Conservation (phyloP, 2,113 vertebrate genomes). For the Aegotheles bennettii region DNA sequence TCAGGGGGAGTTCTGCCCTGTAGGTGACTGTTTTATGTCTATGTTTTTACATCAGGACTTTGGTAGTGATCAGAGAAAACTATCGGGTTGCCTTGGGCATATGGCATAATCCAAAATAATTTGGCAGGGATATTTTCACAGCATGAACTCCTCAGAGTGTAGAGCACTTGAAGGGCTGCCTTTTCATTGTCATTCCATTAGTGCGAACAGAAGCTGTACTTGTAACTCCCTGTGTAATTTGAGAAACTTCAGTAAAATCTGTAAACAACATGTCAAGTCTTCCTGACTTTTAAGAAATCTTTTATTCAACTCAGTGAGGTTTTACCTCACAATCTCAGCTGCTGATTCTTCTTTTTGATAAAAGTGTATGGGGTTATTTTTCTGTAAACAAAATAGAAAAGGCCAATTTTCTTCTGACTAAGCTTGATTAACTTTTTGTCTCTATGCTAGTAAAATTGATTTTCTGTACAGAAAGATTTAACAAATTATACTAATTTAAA, state of each 20-base stretch:
- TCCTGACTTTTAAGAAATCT: not conserved
- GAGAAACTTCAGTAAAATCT: slow-evolving; percentile 7
- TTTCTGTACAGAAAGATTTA: slow-evolving; percentile 23
- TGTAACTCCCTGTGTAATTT: slow-evolving; percentile 10
- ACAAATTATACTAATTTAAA: slow-evolving; percentile 58
- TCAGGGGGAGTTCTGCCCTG: not conserved
- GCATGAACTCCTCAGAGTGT: not conserved
- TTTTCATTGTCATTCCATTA: slow-evolving; percentile 39
- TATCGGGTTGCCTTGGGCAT: not conserved
- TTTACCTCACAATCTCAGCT: not conserved
- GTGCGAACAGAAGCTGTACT: not conserved
- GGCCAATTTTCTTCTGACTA: slow-evolving; percentile 24
- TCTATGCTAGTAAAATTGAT: slow-evolving; percentile 22
- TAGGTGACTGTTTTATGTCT: not conserved
- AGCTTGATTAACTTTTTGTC: slow-evolving; percentile 51
- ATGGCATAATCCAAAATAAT: slow-evolving; percentile 14
- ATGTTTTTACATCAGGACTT: not conserved
- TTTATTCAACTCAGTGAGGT: not conserved
- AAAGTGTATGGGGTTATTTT: not conserved
- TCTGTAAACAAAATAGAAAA: slow-evolving; percentile 20
- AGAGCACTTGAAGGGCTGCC: not conserved
- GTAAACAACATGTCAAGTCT: not conserved
- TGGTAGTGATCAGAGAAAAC: slow-evolving; percentile 23
- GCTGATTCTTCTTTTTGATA: not conserved
- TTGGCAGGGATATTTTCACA: not conserved